Percentiles rank a stretch among this genome's conserved stretches.
Conservation (phyloP, 2,888 invertebrate species). For the Ernsta delagoae region DNA sequence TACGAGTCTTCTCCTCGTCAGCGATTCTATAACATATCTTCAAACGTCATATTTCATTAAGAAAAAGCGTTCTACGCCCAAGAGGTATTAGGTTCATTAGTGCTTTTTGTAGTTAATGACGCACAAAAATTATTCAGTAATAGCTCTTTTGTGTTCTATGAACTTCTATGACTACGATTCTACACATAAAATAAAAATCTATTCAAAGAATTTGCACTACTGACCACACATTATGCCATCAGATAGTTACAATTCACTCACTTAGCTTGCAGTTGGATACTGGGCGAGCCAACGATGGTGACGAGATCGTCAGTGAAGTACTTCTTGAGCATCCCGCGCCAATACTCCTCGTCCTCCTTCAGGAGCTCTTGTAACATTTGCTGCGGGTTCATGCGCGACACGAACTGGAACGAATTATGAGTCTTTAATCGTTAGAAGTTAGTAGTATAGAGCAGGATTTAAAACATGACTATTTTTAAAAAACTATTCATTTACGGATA, state of each 20-base stretch:
- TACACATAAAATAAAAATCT: no score
- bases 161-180: no score
- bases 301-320: conserved; percentile 87
- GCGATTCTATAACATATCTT: conserved; percentile 81
- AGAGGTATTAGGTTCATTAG: no score
- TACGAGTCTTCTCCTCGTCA: conserved; percentile 88
- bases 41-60: background rate
- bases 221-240: background rate
- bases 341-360: conserved; percentile 87
- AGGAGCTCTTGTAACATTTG: conserved; percentile 85
- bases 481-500: no score
- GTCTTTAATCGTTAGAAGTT: no score
- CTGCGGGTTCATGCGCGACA: conserved; percentile 88
- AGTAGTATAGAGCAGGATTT: no score
- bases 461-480: no score
- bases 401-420: conserved; percentile 80
- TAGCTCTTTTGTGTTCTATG: no score
- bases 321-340: conserved; percentile 88
- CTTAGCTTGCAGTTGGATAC: conserved; percentile 70
- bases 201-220: background rate
- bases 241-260: conserved; percentile 45
- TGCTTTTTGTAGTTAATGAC: no score
- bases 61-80: background rate
- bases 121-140: no score
- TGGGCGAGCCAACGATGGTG: conserved; percentile 86